phyloP scores from a whole-genome alignment of 2,888 invertebrate species.

The Drosophila pegasa region DNA sequence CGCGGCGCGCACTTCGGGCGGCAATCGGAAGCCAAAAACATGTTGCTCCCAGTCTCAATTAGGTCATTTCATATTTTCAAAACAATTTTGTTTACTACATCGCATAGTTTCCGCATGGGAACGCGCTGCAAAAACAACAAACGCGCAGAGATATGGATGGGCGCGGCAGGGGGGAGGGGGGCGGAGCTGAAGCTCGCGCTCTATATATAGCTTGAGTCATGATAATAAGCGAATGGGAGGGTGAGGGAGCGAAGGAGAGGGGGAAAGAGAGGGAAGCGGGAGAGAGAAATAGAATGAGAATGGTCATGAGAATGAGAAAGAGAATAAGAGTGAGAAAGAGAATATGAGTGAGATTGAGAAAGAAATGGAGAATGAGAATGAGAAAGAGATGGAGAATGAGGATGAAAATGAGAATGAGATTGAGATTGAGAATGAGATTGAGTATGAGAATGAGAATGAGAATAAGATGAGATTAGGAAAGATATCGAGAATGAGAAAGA shows the following conservation, averaged over 20 bases:
- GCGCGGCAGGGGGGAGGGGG: too few species aligned
- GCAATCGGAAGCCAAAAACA: constrained; percentile 3
- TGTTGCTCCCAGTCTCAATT: constrained; percentile 1
- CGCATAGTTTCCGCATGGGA: neutral
- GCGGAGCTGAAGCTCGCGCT: too few species aligned
- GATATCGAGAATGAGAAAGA: neutral
- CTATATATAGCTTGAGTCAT: too few species aligned
- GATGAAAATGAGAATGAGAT: neutral
- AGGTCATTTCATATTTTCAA: constrained; percentile 1
- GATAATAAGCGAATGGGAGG: too few species aligned
- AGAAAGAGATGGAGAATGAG: neutral
- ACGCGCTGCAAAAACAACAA: neutral
- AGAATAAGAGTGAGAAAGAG: neutral
- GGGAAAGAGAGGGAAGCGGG: too few species aligned
- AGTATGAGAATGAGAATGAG: neutral
- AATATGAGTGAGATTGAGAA: neutral
- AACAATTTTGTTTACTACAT: constrained; percentile 6
- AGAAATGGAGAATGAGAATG: neutral
- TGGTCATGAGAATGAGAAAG: neutral
- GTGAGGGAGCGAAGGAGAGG: too few species aligned
- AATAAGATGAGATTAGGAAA: neutral
- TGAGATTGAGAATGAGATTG: neutral
- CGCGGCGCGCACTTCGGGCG: neutral
- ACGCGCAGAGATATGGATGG: too few species aligned
- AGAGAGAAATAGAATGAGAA: too few species aligned